phyloP scores from a whole-genome alignment of 2,888 invertebrate genomes.

The Hirtodrosophila cameraria region DNA sequence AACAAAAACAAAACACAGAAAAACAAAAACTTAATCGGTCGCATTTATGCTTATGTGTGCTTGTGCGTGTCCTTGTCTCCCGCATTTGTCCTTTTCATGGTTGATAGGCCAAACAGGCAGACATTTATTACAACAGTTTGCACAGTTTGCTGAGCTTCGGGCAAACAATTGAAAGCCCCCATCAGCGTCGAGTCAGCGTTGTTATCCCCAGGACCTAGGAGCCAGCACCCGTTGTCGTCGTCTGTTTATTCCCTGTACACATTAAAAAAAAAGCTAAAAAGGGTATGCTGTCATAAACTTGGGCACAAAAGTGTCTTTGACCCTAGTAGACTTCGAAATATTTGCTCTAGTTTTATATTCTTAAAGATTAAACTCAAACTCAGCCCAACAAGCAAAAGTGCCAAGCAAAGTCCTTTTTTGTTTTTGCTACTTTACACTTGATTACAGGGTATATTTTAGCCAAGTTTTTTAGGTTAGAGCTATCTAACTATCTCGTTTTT shows the following conservation, averaged over 20 bases:
- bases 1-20: neutral
- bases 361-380: no score
- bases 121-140: slow-evolving; percentile 65
- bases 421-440: no score
- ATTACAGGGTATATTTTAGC: no score
- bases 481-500: no score
- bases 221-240: slow-evolving; percentile 2
- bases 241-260: neutral
- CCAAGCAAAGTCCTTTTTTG: no score
- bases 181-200: slow-evolving; percentile 5
- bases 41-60: slow-evolving; percentile 17
- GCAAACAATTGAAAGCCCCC: slow-evolving; percentile 49
- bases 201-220: slow-evolving; percentile 16
- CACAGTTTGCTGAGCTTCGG: slow-evolving; percentile 56
- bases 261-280: no score
- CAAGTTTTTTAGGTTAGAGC: neutral
- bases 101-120: slow-evolving; percentile 24
- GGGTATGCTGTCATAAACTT: no score
- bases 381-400: no score
- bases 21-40: slow-evolving; percentile 41
- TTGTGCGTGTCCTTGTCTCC: slow-evolving; percentile 11
- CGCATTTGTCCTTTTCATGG: slow-evolving; percentile 43
- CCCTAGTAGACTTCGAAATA: no score
- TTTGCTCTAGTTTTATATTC: no score
- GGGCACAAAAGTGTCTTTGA: no score